Conservation (phyloP, 2,797 vertebrate species). For the Crypturellus tataupa region DNA sequence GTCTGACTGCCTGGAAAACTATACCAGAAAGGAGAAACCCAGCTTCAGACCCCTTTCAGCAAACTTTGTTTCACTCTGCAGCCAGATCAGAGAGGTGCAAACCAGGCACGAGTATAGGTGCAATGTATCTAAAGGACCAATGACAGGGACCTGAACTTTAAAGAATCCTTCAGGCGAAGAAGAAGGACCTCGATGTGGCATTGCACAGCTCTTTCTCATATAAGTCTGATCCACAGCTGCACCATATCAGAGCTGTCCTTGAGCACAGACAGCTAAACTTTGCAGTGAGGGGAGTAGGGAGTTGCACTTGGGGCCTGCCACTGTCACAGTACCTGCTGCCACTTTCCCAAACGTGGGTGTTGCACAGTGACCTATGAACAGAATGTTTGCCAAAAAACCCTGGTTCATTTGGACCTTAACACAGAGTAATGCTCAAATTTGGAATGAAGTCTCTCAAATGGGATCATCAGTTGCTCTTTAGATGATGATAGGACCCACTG, state of each 20-base stretch:
- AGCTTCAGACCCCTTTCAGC: no score
- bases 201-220: not conserved
- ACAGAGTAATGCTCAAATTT: not conserved
- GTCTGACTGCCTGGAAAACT: not conserved
- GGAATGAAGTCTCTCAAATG: not conserved
- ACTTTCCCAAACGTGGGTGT: not conserved
- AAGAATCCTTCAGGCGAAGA: not conserved
- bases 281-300: no score
- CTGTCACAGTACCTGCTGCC: not conserved
- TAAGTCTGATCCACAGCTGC: not conserved
- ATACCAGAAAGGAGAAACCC: not conserved
- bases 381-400: not conserved
- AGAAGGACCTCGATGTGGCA: not conserved
- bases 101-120: not conserved
- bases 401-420: not conserved
- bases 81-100: not conserved
- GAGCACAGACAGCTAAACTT: not conserved
- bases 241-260: not conserved
- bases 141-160: not conserved
- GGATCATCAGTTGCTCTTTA: not conserved
- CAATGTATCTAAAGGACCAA: not conserved
- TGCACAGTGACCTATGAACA: not conserved
- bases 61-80: not conserved
- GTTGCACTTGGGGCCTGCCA: not conserved
- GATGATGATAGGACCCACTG: not conserved